Evolutionary conservation across 2,888 invertebrate genomes (phyloP).

Genomic region (Gymnoscelis rufifasciata): DNA sequence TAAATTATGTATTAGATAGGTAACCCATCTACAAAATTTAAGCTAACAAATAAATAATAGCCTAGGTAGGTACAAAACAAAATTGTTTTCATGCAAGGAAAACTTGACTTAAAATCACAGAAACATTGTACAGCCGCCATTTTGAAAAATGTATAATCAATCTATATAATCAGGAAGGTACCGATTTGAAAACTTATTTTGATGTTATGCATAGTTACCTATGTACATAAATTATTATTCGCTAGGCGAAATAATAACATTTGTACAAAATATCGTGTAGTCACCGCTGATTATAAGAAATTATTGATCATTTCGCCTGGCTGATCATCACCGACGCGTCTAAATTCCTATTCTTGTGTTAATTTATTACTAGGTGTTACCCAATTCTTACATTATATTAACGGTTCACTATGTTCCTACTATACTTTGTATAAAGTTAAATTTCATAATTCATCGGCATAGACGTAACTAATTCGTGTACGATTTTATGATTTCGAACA

Average conservation of each 20-base stretch:
- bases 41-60: not conserved
- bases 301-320: slow-evolving; percentile 34
- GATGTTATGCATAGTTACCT: slow-evolving; percentile 19
- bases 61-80: not conserved
- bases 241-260: slow-evolving; percentile 19
- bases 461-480: slow-evolving; percentile 72
- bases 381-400: slow-evolving; percentile 78
- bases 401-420: slow-evolving; percentile 79
- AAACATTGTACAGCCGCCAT: slow-evolving; percentile 17
- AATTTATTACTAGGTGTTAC: slow-evolving; percentile 68
- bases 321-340: slow-evolving; percentile 71
- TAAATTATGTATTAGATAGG: too few species aligned
- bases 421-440: slow-evolving; percentile 74
- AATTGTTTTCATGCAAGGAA: slow-evolving; percentile 17
- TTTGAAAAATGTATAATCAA: slow-evolving; percentile 13
- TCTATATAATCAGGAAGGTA: not conserved
- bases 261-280: slow-evolving; percentile 40
- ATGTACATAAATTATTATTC: slow-evolving; percentile 18
- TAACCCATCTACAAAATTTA: too few species aligned
- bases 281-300: slow-evolving; percentile 38
- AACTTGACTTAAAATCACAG: slow-evolving; percentile 3
- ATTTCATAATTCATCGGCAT: slow-evolving; percentile 77
- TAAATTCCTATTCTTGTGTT: slow-evolving; percentile 70
- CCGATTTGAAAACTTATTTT: slow-evolving; percentile 2
- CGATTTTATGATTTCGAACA: slow-evolving; percentile 73